Evolutionary conservation across 2,113 vertebrate species (phyloP).

Genomic region (Prinia subflava): DNA sequence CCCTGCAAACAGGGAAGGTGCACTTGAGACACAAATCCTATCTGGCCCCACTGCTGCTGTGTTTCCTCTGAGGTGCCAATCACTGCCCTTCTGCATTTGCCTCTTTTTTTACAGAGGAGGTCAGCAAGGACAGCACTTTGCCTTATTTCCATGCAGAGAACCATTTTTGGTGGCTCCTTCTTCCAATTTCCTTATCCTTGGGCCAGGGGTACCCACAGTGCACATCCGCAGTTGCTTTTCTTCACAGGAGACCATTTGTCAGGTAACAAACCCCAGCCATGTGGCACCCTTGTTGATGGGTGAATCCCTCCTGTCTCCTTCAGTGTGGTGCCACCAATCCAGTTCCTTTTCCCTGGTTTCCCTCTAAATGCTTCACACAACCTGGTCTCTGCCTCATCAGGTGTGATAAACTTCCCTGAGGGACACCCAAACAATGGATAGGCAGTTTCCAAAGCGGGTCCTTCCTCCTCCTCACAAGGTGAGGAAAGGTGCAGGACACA

Average conservation of each 20-base stretch:
- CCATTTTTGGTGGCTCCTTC: not conserved
- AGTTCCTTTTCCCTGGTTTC: not conserved
- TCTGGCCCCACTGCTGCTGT: accelerated
- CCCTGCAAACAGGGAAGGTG: not conserved
- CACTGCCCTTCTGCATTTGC: not conserved
- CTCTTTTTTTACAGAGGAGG: not conserved
- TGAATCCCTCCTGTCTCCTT: not conserved
- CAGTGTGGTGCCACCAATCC: not conserved
- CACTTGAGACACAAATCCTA: not conserved
- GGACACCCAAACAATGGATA: not conserved
- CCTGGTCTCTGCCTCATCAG: not conserved
- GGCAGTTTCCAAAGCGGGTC: not conserved
- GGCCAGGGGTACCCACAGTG: not conserved
- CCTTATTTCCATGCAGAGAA: not conserved
- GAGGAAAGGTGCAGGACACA: not conserved
- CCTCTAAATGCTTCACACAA: not conserved
- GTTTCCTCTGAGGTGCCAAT: not conserved
- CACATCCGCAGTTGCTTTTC: not conserved
- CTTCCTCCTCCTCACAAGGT: not conserved
- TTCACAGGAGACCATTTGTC: not conserved
- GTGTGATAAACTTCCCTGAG: not conserved
- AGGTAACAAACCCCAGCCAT: not conserved
- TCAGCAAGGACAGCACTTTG: not conserved
- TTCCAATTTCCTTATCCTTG: not conserved
- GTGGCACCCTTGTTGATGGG: not conserved